phyloP scores from a whole-genome alignment of 2,888 invertebrate species.

The Drosophila stalkeri region DNA sequence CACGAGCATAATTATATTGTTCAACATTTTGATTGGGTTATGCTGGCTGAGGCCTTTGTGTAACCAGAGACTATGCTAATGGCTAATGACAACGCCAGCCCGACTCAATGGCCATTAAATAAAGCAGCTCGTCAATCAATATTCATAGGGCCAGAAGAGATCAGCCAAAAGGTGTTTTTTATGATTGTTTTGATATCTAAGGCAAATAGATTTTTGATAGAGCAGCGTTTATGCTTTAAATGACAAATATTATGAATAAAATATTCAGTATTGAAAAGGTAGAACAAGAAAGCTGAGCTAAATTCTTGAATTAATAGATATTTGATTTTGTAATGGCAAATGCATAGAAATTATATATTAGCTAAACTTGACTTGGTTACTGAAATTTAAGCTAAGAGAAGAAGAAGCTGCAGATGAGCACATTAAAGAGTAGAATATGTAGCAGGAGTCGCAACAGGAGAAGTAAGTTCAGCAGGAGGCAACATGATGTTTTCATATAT shows the following conservation, averaged over 20 bases:
- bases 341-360: background rate
- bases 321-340: background rate
- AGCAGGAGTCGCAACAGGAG: too few species aligned
- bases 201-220: background rate
- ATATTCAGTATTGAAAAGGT: background rate
- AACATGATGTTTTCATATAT: too few species aligned
- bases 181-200: background rate
- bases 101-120: background rate
- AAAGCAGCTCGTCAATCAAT: conserved; percentile 30
- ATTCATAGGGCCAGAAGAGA: conserved; percentile 13
- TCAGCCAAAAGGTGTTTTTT: background rate
- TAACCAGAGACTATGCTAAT: conserved; percentile 35
- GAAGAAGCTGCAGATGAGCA: too few species aligned
- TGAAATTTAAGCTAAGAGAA: too few species aligned
- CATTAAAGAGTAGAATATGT: too few species aligned
- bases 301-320: background rate
- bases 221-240: background rate
- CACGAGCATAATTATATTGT: conserved; percentile 47
- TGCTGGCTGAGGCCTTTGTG: conserved; percentile 24
- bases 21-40: conserved; percentile 11
- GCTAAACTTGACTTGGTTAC: too few species aligned
- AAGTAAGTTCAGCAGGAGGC: too few species aligned
- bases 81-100: conserved; percentile 12
- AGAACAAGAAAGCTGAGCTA: background rate
- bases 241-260: background rate